A percentile compares a stretch with the other conserved stretches of the same genome.
phyloP scores from a whole-genome alignment of 2,888 invertebrate species.

The Callimorpha dominula region DNA sequence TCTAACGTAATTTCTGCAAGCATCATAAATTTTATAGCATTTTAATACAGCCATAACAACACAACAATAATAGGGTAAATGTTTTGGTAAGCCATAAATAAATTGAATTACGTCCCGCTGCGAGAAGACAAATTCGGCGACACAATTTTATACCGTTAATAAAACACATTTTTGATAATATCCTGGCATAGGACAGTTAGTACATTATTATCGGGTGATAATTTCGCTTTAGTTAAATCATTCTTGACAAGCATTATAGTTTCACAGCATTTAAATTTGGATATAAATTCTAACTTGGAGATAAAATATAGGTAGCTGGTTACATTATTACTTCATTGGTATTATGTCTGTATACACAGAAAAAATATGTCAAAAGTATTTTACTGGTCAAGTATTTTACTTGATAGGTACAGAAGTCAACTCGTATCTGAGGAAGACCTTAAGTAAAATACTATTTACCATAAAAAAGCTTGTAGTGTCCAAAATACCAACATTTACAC shows the following conservation, averaged over 20 bases:
- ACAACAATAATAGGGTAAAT: slow-evolving; percentile 86
- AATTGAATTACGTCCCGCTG: slow-evolving; percentile 75
- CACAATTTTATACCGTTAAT: slow-evolving; percentile 58
- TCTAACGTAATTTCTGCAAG: slow-evolving; percentile 64
- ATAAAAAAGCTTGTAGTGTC: no score
- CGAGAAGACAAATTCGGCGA: slow-evolving; percentile 74
- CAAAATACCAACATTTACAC: no score
- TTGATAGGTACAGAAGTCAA: background rate
- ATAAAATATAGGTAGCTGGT: background rate
- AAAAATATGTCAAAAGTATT: no score
- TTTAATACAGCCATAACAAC: slow-evolving; percentile 86
- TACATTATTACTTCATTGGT: background rate
- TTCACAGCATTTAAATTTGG: background rate
- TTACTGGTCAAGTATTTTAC: background rate
- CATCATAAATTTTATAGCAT: slow-evolving; percentile 84
- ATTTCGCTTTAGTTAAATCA: slow-evolving; percentile 11
- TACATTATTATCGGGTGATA: slow-evolving; percentile 28
- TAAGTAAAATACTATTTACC: no score
- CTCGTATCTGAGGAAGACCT: background rate
- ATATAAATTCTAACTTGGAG: background rate
- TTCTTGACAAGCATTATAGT: background rate
- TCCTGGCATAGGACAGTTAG: slow-evolving; percentile 31
- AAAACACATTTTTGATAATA: slow-evolving; percentile 49
- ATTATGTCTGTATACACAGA: no score
- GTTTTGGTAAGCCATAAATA: slow-evolving; percentile 86